Evolutionary conservation across 2,113 vertebrate species (phyloP), one percentile per base, ranked within the genome.

Genomic region (Catharus bicknelli): DNA sequence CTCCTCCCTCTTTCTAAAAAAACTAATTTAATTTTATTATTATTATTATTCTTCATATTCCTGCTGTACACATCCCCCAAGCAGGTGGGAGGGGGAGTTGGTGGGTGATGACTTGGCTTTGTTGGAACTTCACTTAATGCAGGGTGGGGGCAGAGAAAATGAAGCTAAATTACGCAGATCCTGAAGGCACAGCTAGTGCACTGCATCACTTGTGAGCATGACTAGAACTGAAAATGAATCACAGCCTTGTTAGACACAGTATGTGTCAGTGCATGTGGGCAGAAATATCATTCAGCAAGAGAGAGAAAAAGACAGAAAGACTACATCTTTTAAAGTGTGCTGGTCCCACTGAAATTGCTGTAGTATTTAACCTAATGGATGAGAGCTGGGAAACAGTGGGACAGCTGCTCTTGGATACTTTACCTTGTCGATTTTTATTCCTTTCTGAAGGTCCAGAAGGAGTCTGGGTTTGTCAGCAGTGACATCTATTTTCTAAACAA

Each of bases 251-350:
- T 80, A 95, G 95, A 95, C 90, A 91, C 96, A 86, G 83, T 75
- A 47, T 97, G 95, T 97, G 97, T 98, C 97, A 94, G 70, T 53
- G 36, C 93, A 90, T 54, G 95, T 97, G 97, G 98, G 97, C 88
- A 95, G 97, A 95, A 96, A 96, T 92, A 94, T 93, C 96, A 87
- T 54, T 67, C 88, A 95, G 87, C 9, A 61, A 81, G 93, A 91
- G 89, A 66, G 81, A 81, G 69, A 87, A 75, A 94, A 92, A 90
- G 91, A 87, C 59, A 50, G 68, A 84, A 61, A 70, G 86, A 81
- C 93, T 92, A 51, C 90, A 94, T 86, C 93, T 86, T 93, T 77
- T 80, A 61, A 92, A 94, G 93, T 36, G 64, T 86, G 64, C 91
- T 74, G 81, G 74, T 95, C 38, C 80, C 85, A 7, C 22, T 63